These are phyloP conservation scores for Apus apus DNA, from an alignment of 2,113 vertebrate genomes.

Conservation along the genomic window DNA sequence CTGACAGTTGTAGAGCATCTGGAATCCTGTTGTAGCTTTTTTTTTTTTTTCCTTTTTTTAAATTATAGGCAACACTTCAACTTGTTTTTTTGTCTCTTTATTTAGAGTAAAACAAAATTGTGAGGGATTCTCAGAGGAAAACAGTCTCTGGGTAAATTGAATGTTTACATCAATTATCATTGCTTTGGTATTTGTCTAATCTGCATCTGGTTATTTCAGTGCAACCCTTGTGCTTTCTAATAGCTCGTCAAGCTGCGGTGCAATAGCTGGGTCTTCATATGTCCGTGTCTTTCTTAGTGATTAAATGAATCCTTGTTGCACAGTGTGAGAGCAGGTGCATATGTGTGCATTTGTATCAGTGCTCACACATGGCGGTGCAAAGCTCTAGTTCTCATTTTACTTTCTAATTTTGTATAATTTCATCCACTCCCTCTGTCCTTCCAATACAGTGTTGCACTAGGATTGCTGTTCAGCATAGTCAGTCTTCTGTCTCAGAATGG, in stretches of 20 bases:
- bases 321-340: background rate
- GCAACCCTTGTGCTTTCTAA: background rate
- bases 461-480: accelerated
- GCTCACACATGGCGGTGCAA: background rate
- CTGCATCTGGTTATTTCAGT: background rate
- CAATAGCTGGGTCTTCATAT: background rate
- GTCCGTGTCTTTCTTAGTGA: background rate
- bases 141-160: background rate
- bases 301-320: background rate
- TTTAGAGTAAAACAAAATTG: background rate
- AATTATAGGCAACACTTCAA: background rate
- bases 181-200: background rate
- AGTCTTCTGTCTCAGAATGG: background rate
- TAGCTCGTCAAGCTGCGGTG: background rate
- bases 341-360: background rate
- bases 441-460: background rate
- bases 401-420: background rate
- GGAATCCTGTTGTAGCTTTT: background rate
- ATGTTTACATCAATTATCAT: background rate
- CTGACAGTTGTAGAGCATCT: background rate
- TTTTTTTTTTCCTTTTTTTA: background rate
- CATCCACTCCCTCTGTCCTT: background rate
- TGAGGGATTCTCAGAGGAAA: background rate
- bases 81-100: background rate
- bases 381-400: background rate